These are phyloP conservation scores for Miniopterus natalensis DNA, from an alignment of 2,113 vertebrate genomes.

Conservation along the genomic window DNA sequence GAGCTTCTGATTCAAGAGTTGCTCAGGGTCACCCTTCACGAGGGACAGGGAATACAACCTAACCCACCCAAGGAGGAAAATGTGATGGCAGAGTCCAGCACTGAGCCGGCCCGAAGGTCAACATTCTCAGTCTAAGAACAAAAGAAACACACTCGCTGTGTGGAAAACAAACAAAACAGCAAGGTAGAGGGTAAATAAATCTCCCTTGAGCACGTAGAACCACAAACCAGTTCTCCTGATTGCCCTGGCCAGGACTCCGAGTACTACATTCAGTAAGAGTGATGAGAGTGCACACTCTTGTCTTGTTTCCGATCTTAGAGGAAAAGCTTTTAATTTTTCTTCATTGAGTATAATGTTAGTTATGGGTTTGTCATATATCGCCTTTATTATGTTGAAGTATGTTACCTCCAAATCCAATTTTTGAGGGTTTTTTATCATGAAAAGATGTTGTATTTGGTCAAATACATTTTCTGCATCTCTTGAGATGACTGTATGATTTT, in stretches of 20 bases:
- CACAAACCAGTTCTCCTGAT: conserved; percentile 1
- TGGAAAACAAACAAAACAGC: background rate
- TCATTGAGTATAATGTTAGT: background rate
- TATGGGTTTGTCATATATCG: background rate
- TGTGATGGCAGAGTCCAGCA: background rate
- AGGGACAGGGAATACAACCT: background rate
- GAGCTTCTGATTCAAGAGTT: background rate
- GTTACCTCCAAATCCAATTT: background rate
- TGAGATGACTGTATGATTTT: background rate
- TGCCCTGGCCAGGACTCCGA: background rate
- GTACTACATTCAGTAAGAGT: background rate
- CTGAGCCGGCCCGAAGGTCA: background rate
- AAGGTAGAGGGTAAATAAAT: background rate
- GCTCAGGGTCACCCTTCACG: background rate
- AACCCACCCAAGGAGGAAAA: background rate
- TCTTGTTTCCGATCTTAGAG: background rate
- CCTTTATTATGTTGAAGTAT: background rate
- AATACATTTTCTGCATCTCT: background rate
- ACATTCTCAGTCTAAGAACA: background rate
- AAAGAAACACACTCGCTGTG: background rate
- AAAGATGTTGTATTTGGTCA: background rate
- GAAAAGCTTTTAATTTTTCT: background rate
- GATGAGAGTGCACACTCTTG: background rate
- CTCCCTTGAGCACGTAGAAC: background rate
- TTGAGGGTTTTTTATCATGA: background rate